phyloP scores from a whole-genome alignment of 2,113 vertebrate genomes.

The Corythornis cristatus region DNA sequence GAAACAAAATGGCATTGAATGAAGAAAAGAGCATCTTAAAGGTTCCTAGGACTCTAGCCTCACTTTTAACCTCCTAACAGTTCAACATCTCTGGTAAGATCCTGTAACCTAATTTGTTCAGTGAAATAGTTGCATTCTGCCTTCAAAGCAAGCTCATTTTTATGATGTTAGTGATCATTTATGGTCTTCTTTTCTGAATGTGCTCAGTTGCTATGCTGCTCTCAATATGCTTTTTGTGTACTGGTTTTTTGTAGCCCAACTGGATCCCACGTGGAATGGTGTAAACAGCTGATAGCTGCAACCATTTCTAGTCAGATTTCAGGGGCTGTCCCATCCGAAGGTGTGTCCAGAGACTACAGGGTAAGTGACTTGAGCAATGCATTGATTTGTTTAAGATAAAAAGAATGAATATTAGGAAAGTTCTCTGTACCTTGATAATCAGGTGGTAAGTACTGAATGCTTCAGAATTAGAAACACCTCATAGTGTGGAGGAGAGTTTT shows the following conservation, averaged over 20 bases:
- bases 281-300: conserved; percentile 98
- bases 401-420: neutral
- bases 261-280: conserved; percentile 97
- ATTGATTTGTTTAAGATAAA: neutral
- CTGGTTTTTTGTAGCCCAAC: conserved; percentile 83
- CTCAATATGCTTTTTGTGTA: neutral
- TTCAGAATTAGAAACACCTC: neutral
- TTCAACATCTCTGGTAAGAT: neutral
- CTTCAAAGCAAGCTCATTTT: neutral
- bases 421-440: neutral
- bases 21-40: neutral
- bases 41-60: neutral
- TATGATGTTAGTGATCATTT: neutral
- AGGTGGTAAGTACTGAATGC: neutral
- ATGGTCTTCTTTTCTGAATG: neutral
- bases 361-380: conserved; percentile 72
- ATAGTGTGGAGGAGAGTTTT: neutral
- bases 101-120: neutral
- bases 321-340: conserved; percentile 79
- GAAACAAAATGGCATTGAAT: neutral
- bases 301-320: conserved; percentile 97
- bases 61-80: neutral
- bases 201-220: neutral
- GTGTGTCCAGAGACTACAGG: conserved; percentile 83
- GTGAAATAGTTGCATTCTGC: neutral